A percentile compares a stretch with the other conserved stretches of the same genome.
Evolutionary conservation across 2,888 invertebrate genomes (phyloP).

Genomic region (Drymonia ruficornis): DNA sequence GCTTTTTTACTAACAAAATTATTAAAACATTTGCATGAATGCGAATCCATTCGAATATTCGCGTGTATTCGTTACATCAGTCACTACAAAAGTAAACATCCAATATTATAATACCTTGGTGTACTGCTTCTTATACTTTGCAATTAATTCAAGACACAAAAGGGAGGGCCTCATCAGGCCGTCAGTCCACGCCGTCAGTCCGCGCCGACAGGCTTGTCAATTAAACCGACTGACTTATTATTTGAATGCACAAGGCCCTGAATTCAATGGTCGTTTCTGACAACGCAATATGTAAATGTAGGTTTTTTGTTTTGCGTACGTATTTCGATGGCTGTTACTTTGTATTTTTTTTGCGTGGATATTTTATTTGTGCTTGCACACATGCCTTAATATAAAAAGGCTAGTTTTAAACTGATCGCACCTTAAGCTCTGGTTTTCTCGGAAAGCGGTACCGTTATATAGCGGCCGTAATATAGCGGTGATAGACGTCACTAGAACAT

Average conservation of each 20-base stretch:
- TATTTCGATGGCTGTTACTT: not conserved
- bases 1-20: too few relatives aligned
- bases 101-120: too few relatives aligned
- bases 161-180: conserved; percentile 4
- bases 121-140: not conserved
- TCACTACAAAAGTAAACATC: too few relatives aligned
- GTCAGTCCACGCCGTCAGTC: conserved; percentile 3
- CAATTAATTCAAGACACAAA: not conserved
- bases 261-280: conserved; percentile 4
- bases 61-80: too few relatives aligned
- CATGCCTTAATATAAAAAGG: too few relatives aligned
- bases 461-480: too few relatives aligned
- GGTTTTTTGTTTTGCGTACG: not conserved
- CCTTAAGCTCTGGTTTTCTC: too few relatives aligned
- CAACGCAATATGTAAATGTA: conserved; percentile 3
- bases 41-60: too few relatives aligned
- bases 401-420: too few relatives aligned
- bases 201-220: conserved; percentile 6
- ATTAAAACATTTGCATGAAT: too few relatives aligned
- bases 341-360: not conserved
- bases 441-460: too few relatives aligned
- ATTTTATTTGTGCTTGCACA: not conserved
- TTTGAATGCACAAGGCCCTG: conserved; percentile 5
- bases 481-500: too few relatives aligned
- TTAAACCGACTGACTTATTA: conserved; percentile 11